Conservation (phyloP, 2,113 vertebrate species). For the Leptobrachium leishanense region DNA sequence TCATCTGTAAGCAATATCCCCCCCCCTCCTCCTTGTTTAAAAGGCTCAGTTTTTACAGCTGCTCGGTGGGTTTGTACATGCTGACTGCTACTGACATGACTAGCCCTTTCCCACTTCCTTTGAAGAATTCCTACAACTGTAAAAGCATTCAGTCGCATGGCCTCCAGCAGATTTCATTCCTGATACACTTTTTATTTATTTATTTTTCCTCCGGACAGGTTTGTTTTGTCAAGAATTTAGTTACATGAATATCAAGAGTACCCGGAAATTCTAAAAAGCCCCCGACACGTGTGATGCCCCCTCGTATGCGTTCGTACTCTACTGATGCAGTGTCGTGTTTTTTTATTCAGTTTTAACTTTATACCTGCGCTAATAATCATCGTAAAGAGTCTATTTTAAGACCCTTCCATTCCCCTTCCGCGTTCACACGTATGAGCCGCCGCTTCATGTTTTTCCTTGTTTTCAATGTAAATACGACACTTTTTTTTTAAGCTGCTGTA, state of each 20-base stretch:
- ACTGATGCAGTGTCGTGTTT: no score
- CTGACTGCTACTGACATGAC: slow-evolving; percentile 56
- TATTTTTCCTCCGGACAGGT: slow-evolving; percentile 9
- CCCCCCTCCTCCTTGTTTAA: slow-evolving; percentile 1
- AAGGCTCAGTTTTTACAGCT: slow-evolving; percentile 60
- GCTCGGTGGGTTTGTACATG: slow-evolving; percentile 57
- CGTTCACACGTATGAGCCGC: no score
- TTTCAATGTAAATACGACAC: no score
- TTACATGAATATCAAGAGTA: background rate
- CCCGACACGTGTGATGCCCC: no score
- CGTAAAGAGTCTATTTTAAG: no score
- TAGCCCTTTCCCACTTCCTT: slow-evolving; percentile 55
- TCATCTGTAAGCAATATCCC: background rate
- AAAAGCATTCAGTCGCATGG: slow-evolving; percentile 55
- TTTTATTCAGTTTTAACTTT: no score
- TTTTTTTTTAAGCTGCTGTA: no score
- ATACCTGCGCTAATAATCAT: no score
- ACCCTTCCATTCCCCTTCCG: no score
- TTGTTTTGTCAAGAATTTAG: slow-evolving; percentile 32
- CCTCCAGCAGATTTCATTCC: slow-evolving; percentile 16
- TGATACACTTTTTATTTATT: background rate
- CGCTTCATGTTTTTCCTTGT: no score
- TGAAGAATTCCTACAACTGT: slow-evolving; percentile 71
- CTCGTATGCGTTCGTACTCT: no score
- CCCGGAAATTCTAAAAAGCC: background rate